phyloP scores from a whole-genome alignment of 2,113 vertebrate genomes.

The Mandrillus leucophaeus region DNA sequence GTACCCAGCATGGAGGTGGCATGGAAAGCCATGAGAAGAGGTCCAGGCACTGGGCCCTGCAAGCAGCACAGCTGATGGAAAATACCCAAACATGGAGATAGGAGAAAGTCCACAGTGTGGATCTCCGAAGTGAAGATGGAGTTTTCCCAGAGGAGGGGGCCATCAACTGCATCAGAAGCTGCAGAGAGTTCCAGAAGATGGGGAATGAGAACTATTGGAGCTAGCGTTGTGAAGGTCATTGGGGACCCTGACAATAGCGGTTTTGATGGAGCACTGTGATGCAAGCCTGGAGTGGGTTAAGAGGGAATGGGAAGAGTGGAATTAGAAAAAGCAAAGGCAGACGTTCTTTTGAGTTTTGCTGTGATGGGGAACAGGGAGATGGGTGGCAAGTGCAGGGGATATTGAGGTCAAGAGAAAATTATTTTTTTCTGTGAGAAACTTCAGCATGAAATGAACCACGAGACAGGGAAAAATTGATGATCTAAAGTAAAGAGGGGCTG shows the following conservation, averaged over 20 bases:
- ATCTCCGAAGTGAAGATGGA: not conserved
- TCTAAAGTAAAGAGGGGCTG: not conserved
- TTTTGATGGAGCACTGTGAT: not conserved
- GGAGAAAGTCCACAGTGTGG: not conserved
- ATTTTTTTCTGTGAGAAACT: not conserved
- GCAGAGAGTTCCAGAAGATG: not conserved
- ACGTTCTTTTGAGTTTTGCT: not conserved
- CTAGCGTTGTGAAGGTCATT: not conserved
- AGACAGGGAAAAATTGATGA: not conserved
- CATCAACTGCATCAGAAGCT: not conserved
- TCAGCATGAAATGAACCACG: not conserved
- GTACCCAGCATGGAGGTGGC: not conserved
- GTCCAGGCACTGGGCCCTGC: not conserved
- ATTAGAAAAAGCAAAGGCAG: not conserved
- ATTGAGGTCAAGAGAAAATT: not conserved
- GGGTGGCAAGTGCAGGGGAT: not conserved
- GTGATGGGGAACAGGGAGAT: not conserved
- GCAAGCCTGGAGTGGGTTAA: not conserved
- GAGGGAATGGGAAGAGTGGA: not conserved
- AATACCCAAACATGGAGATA: accelerated
- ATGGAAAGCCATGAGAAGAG: not conserved
- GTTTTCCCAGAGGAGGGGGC: not conserved
- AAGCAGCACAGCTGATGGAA: not conserved
- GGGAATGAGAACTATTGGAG: not conserved
- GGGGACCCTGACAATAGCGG: not conserved